A percentile compares a stretch with the other conserved stretches of the same genome.
phyloP scores from a whole-genome alignment of 2,113 vertebrate species.

The Sylvicapra grimmia region DNA sequence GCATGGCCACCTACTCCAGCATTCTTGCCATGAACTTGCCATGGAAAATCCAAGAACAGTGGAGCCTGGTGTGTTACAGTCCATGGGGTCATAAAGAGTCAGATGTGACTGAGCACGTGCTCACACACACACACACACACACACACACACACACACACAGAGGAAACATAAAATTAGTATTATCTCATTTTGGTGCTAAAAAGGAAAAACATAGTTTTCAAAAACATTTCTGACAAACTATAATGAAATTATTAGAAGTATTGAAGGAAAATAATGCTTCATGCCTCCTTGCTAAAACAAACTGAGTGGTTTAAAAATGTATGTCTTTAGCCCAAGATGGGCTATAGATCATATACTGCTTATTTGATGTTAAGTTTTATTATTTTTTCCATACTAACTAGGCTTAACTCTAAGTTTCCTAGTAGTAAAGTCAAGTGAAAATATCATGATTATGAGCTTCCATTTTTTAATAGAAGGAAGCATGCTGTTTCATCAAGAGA shows the following conservation, averaged over 20 bases:
- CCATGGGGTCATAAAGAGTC: neutral
- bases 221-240: constrained; percentile 3
- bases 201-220: neutral
- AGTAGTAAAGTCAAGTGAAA: constrained; percentile 2
- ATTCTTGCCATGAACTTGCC: neutral
- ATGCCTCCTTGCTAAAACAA: neutral
- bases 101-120: accelerated
- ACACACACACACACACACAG: neutral
- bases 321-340: neutral
- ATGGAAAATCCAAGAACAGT: neutral
- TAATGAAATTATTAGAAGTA: neutral
- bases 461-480: neutral
- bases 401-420: neutral
- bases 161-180: neutral
- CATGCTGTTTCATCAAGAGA: neutral
- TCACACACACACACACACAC: neutral
- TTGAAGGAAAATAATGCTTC: neutral
- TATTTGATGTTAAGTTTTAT: neutral
- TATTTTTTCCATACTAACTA: neutral
- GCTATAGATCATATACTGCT: neutral
- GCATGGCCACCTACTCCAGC: neutral
- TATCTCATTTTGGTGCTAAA: neutral
- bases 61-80: neutral
- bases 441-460: neutral
- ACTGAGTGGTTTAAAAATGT: neutral